Percentiles rank a stretch among this genome's conserved stretches.
These are phyloP conservation scores for Sardinella longiceps DNA, from an alignment of 2,797 vertebrate species.

Conservation along the genomic window DNA sequence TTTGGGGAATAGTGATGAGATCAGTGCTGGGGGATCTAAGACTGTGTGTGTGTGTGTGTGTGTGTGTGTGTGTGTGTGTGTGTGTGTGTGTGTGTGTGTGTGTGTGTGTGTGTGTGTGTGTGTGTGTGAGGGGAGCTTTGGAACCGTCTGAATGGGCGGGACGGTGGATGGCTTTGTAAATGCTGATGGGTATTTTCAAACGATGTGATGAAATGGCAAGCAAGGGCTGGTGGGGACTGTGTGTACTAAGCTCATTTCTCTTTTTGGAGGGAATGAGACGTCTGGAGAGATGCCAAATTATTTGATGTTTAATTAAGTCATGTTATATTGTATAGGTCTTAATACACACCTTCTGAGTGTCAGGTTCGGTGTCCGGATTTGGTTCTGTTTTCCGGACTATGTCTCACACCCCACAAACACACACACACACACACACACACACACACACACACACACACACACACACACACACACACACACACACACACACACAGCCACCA, in stretches of 20 bases:
- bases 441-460: background rate
- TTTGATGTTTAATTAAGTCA: background rate
- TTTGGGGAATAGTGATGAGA: background rate
- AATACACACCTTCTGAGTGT: background rate
- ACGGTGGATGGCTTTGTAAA: background rate
- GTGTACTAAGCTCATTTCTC: constrained; percentile 12
- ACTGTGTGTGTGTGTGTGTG: background rate
- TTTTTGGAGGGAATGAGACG: background rate
- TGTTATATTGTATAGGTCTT: background rate
- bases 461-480: background rate
- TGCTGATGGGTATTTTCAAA: constrained; percentile 24
- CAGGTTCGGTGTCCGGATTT: background rate
- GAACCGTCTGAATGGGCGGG: background rate
- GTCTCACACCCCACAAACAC: background rate
- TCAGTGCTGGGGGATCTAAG: background rate
- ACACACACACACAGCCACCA: background rate
- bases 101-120: background rate
- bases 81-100: background rate
- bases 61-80: background rate
- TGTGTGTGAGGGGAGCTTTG: background rate
- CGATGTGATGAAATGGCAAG: constrained; percentile 21
- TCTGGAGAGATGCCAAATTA: background rate
- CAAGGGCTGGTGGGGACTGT: background rate
- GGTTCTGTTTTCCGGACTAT: background rate
- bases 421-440: background rate